Percentiles rank a stretch among this genome's conserved stretches.
Evolutionary conservation across 2,113 vertebrate genomes (phyloP).

Genomic region (Dicrurus megarhynchus): DNA sequence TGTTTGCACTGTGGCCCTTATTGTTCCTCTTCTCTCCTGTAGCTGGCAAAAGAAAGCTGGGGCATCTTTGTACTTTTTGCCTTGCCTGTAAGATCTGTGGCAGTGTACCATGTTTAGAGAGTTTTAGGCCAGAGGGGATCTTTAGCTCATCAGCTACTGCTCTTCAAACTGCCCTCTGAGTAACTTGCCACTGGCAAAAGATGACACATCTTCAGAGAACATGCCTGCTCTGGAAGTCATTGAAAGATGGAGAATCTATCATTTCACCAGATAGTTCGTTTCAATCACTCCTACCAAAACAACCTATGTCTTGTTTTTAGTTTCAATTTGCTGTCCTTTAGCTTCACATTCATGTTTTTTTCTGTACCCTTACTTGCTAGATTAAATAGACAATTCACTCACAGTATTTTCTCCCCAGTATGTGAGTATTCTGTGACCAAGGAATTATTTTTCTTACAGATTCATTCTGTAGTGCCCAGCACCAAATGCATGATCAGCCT

Average conservation of each 20-base stretch:
- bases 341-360: background rate
- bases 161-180: background rate
- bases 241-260: background rate
- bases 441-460: background rate
- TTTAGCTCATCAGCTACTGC: background rate
- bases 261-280: background rate
- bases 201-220: background rate
- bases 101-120: background rate
- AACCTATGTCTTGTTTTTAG: background rate
- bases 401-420: background rate
- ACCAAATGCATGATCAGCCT: background rate
- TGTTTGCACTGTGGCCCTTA: fast-evolving
- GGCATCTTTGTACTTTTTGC: background rate
- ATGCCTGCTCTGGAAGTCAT: background rate
- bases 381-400: background rate
- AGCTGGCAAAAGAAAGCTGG: background rate
- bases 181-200: background rate
- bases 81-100: background rate
- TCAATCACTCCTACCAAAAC: background rate
- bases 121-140: background rate
- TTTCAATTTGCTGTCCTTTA: background rate
- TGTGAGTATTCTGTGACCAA: background rate
- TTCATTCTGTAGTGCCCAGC: background rate
- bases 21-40: background rate
- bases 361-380: background rate